Percentiles rank a stretch among this genome's conserved stretches.
Evolutionary conservation across 2,113 vertebrate genomes (phyloP).

Genomic region (Galbula dea): DNA sequence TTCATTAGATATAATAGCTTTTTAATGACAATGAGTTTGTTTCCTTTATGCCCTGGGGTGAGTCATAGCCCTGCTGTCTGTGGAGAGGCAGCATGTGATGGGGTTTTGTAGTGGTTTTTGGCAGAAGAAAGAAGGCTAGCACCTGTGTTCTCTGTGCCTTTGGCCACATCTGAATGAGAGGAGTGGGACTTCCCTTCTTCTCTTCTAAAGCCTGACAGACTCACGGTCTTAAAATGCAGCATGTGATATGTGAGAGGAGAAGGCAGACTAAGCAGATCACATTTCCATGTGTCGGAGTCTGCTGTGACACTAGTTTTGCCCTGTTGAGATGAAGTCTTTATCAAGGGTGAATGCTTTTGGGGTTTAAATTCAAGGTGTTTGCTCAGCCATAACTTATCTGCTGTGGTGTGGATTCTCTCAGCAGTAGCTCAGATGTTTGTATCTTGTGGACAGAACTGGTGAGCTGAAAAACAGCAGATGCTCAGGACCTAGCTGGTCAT

Average conservation of each 20-base stretch:
- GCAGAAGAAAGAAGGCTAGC: not conserved
- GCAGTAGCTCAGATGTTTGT: too few relatives aligned
- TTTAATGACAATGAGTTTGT: not conserved
- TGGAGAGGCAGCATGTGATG: not conserved
- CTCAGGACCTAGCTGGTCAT: not conserved
- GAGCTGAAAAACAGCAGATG: not conserved
- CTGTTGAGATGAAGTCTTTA: not conserved
- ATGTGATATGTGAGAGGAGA: not conserved
- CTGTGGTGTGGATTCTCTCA: not conserved
- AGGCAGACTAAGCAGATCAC: not conserved
- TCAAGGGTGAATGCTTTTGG: not conserved
- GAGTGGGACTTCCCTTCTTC: not conserved
- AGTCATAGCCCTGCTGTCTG: not conserved
- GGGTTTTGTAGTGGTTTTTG: not conserved
- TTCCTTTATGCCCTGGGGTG: not conserved
- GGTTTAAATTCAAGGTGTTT: not conserved
- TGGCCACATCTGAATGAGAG: not conserved
- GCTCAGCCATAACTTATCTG: not conserved
- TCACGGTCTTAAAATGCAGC: too few relatives aligned
- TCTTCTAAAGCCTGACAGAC: not conserved
- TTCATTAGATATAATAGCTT: slow-evolving; percentile 1
- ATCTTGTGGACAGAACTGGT: not conserved
- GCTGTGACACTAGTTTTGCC: not conserved
- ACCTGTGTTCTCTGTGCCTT: not conserved
- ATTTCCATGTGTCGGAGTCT: not conserved